A percentile compares a stretch with the other conserved stretches of the same genome.
Evolutionary conservation across 2,113 vertebrate species (phyloP).

Genomic region (Ageneiosus marmoratus): DNA sequence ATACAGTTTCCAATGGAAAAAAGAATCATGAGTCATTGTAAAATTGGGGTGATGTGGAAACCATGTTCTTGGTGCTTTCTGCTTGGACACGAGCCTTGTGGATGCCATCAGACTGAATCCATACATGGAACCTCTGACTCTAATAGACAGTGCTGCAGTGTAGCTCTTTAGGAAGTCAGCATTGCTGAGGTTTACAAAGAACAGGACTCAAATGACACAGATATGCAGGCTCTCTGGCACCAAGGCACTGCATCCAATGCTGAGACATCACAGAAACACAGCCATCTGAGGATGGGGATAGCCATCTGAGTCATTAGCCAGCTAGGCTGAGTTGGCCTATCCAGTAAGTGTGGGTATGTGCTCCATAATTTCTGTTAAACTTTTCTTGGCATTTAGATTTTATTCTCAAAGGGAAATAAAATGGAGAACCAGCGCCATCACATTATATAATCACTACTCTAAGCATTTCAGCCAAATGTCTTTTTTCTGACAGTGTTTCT

Average conservation of each 20-base stretch:
- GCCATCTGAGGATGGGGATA: neutral
- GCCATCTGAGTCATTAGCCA: neutral
- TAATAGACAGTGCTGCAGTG: neutral
- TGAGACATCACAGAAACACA: conserved; percentile 19
- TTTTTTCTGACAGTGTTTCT: neutral
- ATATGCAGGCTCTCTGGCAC: conserved; percentile 20
- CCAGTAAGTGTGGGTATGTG: neutral
- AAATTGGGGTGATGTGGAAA: neutral
- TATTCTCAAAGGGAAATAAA: neutral
- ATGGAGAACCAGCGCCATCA: neutral
- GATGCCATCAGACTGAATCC: neutral
- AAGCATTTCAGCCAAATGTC: neutral
- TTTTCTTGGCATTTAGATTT: neutral
- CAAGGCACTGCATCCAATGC: neutral
- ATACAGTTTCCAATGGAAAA: too few species aligned
- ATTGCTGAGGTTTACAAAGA: conserved; percentile 24
- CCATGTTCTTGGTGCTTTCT: conserved; percentile 17
- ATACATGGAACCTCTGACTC: conserved; percentile 27
- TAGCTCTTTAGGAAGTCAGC: neutral
- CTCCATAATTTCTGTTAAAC: neutral
- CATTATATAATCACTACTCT: neutral
- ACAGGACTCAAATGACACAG: conserved; percentile 36
- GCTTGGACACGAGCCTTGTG: neutral
- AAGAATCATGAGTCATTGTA: conserved; percentile 20
- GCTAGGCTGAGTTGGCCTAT: neutral